These are phyloP conservation scores for Trachelus troglodyta DNA, from an alignment of 2,888 invertebrate genomes.

Conservation along the genomic window DNA sequence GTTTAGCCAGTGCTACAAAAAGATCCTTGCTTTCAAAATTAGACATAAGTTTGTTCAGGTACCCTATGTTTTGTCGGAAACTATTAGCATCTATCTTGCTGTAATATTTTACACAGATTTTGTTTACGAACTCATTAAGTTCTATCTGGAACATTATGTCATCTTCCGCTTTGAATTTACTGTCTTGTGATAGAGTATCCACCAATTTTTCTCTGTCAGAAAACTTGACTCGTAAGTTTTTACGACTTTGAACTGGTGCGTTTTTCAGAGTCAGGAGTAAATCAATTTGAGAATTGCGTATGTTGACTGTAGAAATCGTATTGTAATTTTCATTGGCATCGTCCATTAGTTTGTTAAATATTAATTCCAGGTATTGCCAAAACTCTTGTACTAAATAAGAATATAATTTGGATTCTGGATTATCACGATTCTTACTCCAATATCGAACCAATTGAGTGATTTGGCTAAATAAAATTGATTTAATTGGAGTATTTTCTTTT, in stretches of 20 bases:
- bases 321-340: constrained; percentile 30
- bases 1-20: constrained; percentile 65
- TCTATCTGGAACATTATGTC: constrained; percentile 65
- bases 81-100: constrained; percentile 68
- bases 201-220: constrained; percentile 47
- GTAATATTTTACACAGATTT: constrained; percentile 70
- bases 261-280: constrained; percentile 67
- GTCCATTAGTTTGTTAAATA: constrained; percentile 51
- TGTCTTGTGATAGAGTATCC: constrained; percentile 29
- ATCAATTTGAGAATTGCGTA: constrained; percentile 64
- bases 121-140: constrained; percentile 67
- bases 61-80: constrained; percentile 65
- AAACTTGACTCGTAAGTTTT: constrained; percentile 71
- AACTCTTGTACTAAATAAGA: constrained; percentile 60
- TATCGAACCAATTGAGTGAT: constrained; percentile 69
- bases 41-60: constrained; percentile 69
- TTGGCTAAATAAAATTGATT: constrained; percentile 68
- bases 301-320: constrained; percentile 26
- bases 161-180: constrained; percentile 27
- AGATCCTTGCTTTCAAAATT: constrained; percentile 71
- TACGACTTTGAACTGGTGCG: constrained; percentile 62
- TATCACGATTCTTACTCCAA: constrained; percentile 68
- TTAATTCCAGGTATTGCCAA: constrained; percentile 59
- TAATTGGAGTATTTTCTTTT: constrained; percentile 59
- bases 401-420: constrained; percentile 56